Conservation (phyloP, 2,888 invertebrate genomes). For the Germaria angustata region DNA sequence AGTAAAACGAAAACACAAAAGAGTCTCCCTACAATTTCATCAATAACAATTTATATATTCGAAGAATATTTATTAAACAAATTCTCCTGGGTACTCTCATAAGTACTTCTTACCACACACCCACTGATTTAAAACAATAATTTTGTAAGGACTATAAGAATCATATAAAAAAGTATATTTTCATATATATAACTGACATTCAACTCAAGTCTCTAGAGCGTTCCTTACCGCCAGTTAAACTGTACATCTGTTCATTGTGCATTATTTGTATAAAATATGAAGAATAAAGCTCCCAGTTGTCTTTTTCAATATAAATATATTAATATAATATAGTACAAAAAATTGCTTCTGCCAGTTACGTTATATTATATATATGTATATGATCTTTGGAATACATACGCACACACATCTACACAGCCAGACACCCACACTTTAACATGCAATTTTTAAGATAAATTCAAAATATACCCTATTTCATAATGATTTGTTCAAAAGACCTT, state of each 20-base stretch:
- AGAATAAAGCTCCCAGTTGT: slow-evolving; percentile 22
- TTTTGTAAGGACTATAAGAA: neutral
- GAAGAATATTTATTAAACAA: neutral
- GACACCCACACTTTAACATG: too few relatives aligned
- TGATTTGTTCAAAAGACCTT: neutral
- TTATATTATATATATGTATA: neutral
- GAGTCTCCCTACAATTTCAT: neutral
- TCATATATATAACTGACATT: neutral
- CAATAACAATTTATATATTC: slow-evolving; percentile 2
- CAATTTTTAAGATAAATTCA: neutral
- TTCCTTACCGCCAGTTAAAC: slow-evolving; percentile 23
- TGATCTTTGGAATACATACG: too few relatives aligned
- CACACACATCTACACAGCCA: too few relatives aligned
- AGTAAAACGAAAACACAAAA: neutral
- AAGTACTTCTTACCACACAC: neutral
- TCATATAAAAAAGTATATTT: neutral
- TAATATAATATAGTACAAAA: neutral
- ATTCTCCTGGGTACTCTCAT: neutral
- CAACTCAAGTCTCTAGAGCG: slow-evolving; percentile 14
- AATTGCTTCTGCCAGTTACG: neutral
- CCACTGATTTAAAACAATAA: slow-evolving; percentile 38
- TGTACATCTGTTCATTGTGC: neutral
- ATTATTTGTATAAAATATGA: slow-evolving; percentile 38
- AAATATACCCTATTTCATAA: neutral
- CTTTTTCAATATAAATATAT: neutral